phyloP scores from a whole-genome alignment of 1,140 invertebrate genomes.

The Tetragnatha versicolor region DNA sequence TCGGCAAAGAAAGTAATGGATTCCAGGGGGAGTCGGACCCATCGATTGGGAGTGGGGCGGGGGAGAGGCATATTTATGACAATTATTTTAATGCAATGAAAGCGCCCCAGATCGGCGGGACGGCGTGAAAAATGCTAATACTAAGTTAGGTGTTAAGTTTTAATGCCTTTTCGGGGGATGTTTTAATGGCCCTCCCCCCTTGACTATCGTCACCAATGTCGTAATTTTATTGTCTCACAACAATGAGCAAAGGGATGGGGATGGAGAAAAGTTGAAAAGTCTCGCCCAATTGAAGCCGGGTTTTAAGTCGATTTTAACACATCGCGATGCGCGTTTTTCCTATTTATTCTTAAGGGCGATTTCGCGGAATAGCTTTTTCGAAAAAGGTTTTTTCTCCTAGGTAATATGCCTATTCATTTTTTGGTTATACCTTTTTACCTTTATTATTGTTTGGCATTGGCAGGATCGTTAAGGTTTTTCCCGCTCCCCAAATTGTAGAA shows the following conservation, averaged over 20 bases:
- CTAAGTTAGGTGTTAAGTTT: constrained; percentile 56
- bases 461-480: constrained; percentile 43
- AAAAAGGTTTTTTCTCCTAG: constrained; percentile 1
- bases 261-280: constrained; percentile 34
- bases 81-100: constrained; percentile 57
- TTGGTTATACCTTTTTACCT: not conserved
- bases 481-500: constrained; percentile 22
- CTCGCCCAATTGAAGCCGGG: constrained; percentile 50
- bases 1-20: constrained; percentile 44
- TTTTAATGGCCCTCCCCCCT: constrained; percentile 30
- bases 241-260: constrained; percentile 21
- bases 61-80: constrained; percentile 52
- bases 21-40: not conserved
- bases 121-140: constrained; percentile 54
- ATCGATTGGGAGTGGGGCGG: constrained; percentile 22
- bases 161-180: constrained; percentile 41
- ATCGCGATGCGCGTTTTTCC: not conserved
- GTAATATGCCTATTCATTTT: not conserved
- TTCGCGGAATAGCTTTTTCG: constrained; percentile 14
- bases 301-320: constrained; percentile 52
- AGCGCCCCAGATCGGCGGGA: not conserved
- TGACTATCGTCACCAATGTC: constrained; percentile 13
- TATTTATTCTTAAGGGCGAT: constrained; percentile 1
- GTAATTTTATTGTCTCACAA: constrained; percentile 56
- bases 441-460: constrained; percentile 15